These are phyloP conservation scores for Liposcelis brunnea DNA, from an alignment of 2,888 invertebrate species.

Conservation along the genomic window DNA sequence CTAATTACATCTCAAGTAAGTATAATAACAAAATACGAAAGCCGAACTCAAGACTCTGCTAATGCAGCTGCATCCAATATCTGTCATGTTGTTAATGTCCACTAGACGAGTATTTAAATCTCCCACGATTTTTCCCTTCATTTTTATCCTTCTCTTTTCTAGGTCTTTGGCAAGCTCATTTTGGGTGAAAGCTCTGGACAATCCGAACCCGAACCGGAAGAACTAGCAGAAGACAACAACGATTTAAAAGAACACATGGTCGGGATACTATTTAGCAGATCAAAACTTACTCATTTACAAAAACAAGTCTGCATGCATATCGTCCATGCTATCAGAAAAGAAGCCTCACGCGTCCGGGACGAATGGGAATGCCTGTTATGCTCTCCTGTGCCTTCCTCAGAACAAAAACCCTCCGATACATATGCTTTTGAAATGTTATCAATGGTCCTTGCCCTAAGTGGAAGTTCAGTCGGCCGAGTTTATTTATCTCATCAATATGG, in stretches of 20 bases:
- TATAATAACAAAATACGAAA: too few species aligned
- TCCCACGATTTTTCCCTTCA: too few species aligned
- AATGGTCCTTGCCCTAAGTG: conserved; percentile 84
- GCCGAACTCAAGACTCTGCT: neutral
- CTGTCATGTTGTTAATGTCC: too few species aligned
- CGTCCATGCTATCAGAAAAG: conserved; percentile 77
- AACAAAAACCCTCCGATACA: conserved; percentile 43
- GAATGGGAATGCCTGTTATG: conserved; percentile 70
- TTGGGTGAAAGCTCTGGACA: conserved; percentile 35
- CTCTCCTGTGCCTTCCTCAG: conserved; percentile 21
- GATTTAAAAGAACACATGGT: conserved; percentile 91
- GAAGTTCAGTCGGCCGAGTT: conserved; percentile 75
- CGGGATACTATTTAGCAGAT: conserved; percentile 84
- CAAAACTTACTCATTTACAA: conserved; percentile 82
- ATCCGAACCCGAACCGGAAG: conserved; percentile 22
- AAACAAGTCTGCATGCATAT: conserved; percentile 83
- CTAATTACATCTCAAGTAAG: conserved; percentile 72
- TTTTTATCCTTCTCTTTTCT: conserved; percentile 15
- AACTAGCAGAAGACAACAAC: conserved; percentile 29
- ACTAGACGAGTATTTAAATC: too few species aligned
- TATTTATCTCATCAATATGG: conserved; percentile 82
- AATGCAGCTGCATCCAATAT: too few species aligned
- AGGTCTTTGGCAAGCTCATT: conserved; percentile 83
- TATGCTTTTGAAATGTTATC: conserved; percentile 97
- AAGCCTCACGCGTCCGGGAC: conserved; percentile 68